These are phyloP conservation scores for Ganaspis brasiliensis DNA, from an alignment of 2,888 invertebrate genomes.

Conservation along the genomic window DNA sequence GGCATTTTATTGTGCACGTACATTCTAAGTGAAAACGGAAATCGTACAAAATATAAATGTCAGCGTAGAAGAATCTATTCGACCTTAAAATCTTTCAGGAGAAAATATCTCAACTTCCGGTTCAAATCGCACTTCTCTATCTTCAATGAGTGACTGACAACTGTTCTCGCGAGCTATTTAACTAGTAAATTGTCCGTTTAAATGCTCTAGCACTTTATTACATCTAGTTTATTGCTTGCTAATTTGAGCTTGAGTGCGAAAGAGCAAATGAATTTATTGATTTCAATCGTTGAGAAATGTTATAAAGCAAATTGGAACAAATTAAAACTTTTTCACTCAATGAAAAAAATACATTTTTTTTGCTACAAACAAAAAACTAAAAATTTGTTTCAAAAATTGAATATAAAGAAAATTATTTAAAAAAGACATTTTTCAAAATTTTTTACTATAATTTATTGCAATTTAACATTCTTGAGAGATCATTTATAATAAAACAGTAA, in stretches of 20 bases:
- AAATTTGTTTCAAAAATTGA: too few relatives aligned
- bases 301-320: neutral
- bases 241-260: constrained; percentile 5
- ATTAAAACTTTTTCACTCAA: neutral
- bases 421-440: too few relatives aligned
- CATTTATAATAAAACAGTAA: too few relatives aligned
- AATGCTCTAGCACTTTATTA: constrained; percentile 59
- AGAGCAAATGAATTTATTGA: neutral
- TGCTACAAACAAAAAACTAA: too few relatives aligned
- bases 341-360: too few relatives aligned
- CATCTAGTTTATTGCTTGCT: neutral
- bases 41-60: neutral
- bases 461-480: too few relatives aligned
- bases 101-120: neutral
- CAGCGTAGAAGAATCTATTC: neutral
- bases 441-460: too few relatives aligned
- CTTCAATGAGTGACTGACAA: constrained; percentile 13
- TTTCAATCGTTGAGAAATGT: neutral
- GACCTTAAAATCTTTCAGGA: constrained; percentile 8
- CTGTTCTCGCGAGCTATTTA: constrained; percentile 54
- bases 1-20: too few relatives aligned
- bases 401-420: too few relatives aligned
- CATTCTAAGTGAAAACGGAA: neutral
- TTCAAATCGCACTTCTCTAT: constrained; percentile 21
- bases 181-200: constrained; percentile 70